A percentile compares a stretch with the other conserved stretches of the same genome.
Conservation (phyloP, 2,113 vertebrate genomes). For the Parotia lawesii region DNA sequence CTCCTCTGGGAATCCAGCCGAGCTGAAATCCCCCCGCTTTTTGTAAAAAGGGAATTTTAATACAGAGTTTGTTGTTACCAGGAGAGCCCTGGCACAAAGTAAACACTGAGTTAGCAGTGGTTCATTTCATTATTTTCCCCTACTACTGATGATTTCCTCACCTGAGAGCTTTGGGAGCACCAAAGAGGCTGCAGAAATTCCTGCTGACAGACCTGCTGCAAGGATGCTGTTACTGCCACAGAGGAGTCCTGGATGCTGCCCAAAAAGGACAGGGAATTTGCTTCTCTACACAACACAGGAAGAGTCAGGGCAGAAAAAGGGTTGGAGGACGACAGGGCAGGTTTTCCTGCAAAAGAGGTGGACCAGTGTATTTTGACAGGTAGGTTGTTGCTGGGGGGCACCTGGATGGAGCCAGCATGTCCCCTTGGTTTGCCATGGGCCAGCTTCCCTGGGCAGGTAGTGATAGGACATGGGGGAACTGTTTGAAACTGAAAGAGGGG, state of each 20-base stretch:
- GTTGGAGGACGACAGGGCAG: background rate
- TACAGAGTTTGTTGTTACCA: background rate
- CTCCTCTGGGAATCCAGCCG: rapidly evolving
- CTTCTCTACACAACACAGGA: rapidly evolving
- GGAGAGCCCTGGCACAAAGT: background rate
- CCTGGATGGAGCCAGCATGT: background rate
- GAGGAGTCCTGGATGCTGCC: background rate
- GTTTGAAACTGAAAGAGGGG: background rate
- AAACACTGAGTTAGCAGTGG: background rate
- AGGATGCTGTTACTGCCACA: rapidly evolving
- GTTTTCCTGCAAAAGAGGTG: background rate
- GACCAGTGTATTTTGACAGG: background rate
- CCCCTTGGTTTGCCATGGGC: rapidly evolving
- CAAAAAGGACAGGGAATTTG: background rate
- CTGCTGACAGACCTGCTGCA: background rate
- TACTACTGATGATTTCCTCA: background rate
- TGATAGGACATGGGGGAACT: background rate
- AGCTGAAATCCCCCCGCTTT: background rate
- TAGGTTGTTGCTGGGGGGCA: background rate
- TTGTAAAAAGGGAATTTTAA: background rate
- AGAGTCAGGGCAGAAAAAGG: background rate
- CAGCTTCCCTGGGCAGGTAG: background rate
- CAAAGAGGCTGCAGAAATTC: background rate
- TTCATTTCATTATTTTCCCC: background rate
- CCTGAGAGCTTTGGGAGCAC: background rate